Percentiles rank a stretch among this genome's conserved stretches.
phyloP scores from a whole-genome alignment of 2,797 vertebrate species.

The Octomys mimax region DNA sequence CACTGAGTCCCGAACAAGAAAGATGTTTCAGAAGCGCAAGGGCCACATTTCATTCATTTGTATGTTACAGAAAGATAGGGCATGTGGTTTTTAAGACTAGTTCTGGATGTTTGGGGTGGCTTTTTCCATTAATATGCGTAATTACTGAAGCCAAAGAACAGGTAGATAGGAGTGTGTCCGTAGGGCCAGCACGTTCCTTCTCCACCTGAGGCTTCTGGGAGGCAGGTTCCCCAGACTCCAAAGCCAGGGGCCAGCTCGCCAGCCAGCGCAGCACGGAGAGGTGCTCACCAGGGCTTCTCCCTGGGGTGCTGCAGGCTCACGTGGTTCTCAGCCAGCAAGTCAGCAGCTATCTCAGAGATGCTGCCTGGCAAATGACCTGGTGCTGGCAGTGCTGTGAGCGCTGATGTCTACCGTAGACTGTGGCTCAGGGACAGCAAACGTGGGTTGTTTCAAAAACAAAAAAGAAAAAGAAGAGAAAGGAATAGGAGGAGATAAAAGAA shows the following conservation, averaged over 20 bases:
- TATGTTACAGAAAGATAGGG: neutral
- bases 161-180: neutral
- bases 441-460: neutral
- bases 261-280: neutral
- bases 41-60: neutral
- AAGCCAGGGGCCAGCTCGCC: neutral
- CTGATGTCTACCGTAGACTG: neutral
- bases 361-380: no score
- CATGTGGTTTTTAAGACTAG: neutral
- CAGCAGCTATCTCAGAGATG: fast-evolving
- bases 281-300: neutral
- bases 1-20: neutral
- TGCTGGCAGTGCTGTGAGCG: neutral
- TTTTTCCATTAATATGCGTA: neutral
- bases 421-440: neutral
- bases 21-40: neutral
- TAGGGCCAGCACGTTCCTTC: fast-evolving
- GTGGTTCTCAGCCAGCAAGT: neutral
- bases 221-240: neutral
- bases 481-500: neutral
- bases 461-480: no score
- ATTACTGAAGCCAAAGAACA: neutral
- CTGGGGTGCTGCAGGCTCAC: neutral
- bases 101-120: neutral
- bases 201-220: neutral